Percentiles rank a stretch among this genome's conserved stretches.
phyloP scores from a whole-genome alignment of 2,797 vertebrate species.

The Ptychobarbus kaznakovi region DNA sequence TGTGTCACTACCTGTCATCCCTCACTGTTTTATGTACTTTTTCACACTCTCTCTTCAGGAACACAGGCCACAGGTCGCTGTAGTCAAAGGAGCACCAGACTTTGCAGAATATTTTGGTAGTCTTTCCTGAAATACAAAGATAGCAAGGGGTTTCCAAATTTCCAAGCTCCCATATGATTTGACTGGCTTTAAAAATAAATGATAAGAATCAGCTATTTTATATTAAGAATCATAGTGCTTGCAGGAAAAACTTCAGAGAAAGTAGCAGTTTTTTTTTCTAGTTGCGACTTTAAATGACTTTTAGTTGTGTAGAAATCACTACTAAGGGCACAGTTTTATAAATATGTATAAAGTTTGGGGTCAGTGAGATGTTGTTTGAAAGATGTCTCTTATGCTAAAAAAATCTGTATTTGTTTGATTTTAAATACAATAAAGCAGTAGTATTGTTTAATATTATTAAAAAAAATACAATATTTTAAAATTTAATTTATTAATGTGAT shows the following conservation, averaged over 20 bases:
- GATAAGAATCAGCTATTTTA: neutral
- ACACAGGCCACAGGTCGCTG: neutral
- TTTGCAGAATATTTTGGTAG: neutral
- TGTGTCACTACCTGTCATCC: conserved; percentile 16
- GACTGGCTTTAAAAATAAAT: neutral
- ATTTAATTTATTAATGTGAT: neutral
- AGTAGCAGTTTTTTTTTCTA: no score
- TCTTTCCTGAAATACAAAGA: neutral
- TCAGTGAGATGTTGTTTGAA: neutral
- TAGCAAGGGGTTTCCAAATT: neutral
- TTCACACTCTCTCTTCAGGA: conserved; percentile 10
- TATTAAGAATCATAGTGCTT: neutral
- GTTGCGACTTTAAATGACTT: neutral
- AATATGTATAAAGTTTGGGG: neutral
- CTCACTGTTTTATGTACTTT: neutral
- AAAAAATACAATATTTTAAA: neutral
- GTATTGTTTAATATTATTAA: neutral
- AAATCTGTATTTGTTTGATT: neutral
- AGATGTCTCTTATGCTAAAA: neutral
- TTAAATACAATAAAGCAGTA: neutral
- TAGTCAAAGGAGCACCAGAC: neutral
- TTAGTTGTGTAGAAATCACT: neutral
- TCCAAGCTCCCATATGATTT: neutral
- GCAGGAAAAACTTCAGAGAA: neutral
- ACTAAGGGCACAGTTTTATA: neutral